Conservation (phyloP, 2,113 vertebrate genomes). For the Pelecanus crispus region DNA sequence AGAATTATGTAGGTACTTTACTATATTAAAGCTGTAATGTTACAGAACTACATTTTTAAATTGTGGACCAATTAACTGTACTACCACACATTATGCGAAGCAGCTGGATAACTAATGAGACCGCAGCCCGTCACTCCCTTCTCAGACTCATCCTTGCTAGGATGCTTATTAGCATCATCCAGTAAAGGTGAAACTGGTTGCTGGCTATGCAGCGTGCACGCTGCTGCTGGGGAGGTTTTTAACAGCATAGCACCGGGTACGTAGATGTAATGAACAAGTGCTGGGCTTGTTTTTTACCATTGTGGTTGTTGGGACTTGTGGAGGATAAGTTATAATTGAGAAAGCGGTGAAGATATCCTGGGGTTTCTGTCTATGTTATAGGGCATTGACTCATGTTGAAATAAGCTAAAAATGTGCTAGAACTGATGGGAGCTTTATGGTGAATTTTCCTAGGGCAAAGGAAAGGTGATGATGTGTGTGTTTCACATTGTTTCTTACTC, state of each 20-base stretch:
- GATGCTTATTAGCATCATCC: neutral
- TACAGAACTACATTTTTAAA: neutral
- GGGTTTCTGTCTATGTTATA: neutral
- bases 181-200: neutral
- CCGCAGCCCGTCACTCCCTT: neutral
- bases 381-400: neutral
- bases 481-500: neutral
- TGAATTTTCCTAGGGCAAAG: neutral
- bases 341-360: neutral
- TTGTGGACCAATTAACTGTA: neutral
- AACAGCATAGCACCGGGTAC: neutral
- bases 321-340: neutral
- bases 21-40: neutral
- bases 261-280: neutral
- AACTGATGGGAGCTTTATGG: neutral
- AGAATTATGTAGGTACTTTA: neutral
- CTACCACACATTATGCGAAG: neutral
- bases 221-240: neutral
- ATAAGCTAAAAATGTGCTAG: neutral
- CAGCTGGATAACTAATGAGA: neutral
- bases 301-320: neutral
- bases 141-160: neutral
- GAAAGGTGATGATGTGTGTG: neutral
- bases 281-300: neutral
- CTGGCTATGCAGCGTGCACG: neutral